Evolutionary conservation across 2,888 invertebrate genomes (phyloP), one percentile per base, ranked within the genome.

Genomic region (Sisyra nigra): DNA sequence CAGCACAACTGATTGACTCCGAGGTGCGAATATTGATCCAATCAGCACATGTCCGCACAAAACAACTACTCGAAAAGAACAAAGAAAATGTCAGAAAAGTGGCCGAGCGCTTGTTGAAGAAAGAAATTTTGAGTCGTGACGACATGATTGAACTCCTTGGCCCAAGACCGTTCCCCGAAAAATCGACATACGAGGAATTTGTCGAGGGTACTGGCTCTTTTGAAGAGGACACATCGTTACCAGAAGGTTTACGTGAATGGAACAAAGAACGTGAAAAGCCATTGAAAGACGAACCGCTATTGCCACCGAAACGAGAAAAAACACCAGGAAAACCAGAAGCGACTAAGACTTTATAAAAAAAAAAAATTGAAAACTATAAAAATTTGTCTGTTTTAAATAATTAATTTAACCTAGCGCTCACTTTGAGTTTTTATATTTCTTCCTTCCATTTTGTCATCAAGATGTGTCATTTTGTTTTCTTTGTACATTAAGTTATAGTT

Each of bases 151-250:
- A 96, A 60, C 66, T 99, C 30, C 68, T 98, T 38, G 98, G 98
- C 1, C 72, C 77, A 18, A 69, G 98, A 51, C 98, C 98, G 0
- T 99, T 98, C 75, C 84, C 84, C 9, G 98, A 99, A 63, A 97
- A 97, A 67, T 93, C 96, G 10, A 97, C 97, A 8, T 99, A 99
- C 56, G 98, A 99, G 63, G 89, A 99, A 58, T 98, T 99, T 63
- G 98, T 99, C 0, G 96, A 93, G 64, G 94, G 93, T 2, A 94
- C 93, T 0, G 97, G 97, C 2, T 94, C 96, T 1, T 78, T 97
- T 54, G 98, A 98, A 49, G 98, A 99, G 63, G 89, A 98, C 55
- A 94, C 94, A 0, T 65, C 78, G 1, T 69, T 98, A 52, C 98
- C 98, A 0, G 88, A 92, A 65, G 97, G 97, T 43, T 71, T 98